Percentiles rank a stretch among this genome's conserved stretches.
These are phyloP conservation scores for Nycticryphes semicollaris DNA, from an alignment of 2,113 vertebrate genomes.

Conservation along the genomic window DNA sequence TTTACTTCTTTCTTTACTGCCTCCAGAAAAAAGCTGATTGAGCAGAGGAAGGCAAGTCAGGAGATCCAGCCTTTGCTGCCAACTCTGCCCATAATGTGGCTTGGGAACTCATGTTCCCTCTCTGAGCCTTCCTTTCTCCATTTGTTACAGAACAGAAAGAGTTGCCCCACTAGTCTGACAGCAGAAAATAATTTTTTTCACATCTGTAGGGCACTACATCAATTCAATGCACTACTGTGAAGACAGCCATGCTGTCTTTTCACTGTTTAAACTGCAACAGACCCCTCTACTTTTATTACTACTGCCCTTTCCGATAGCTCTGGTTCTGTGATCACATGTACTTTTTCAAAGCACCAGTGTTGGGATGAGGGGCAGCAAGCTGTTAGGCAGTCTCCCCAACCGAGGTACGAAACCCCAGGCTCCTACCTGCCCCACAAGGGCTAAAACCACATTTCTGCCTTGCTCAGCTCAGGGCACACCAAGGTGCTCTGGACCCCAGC, in stretches of 20 bases:
- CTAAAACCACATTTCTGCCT: not conserved
- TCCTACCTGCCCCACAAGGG: not conserved
- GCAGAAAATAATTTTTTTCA: not conserved
- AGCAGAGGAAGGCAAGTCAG: not conserved
- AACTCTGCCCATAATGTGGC: not conserved
- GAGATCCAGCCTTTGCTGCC: conserved; percentile 8
- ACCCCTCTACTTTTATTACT: not conserved
- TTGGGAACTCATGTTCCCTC: not conserved
- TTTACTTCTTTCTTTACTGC: not conserved
- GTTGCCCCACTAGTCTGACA: not conserved
- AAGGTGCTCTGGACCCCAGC: not conserved
- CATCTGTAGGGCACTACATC: not conserved
- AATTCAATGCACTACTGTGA: not conserved
- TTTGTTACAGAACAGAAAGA: not conserved
- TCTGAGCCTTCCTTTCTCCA: not conserved
- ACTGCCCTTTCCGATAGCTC: not conserved
- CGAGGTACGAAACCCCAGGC: not conserved
- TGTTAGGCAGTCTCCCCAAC: not conserved
- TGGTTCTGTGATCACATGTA: fast-evolving
- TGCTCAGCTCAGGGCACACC: not conserved
- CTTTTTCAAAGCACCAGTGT: not conserved
- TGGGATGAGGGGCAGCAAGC: not conserved
- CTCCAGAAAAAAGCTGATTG: not conserved
- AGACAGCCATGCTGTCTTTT: not conserved
- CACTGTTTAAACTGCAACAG: not conserved